Conservation (phyloP, 2,797 vertebrate species). For the Helarctos malayanus region DNA sequence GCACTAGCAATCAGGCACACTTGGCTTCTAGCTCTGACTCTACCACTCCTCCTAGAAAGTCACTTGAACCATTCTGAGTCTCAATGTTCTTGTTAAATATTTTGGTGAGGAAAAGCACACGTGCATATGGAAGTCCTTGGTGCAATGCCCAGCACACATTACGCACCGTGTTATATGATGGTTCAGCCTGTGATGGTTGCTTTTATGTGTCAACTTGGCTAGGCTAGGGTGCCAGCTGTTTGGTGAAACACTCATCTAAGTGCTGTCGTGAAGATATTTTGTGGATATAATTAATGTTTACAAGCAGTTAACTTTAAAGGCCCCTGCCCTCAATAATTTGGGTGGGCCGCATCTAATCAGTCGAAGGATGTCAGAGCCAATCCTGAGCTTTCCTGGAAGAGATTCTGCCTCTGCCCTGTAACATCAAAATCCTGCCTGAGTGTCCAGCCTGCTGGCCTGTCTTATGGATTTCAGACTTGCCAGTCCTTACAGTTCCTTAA, state of each 20-base stretch:
- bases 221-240: not conserved
- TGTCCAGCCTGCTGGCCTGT: not conserved
- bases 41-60: not conserved
- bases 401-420: not conserved
- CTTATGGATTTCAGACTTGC: not conserved
- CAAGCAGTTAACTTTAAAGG: not conserved
- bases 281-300: not conserved
- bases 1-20: not conserved
- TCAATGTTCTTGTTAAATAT: not conserved
- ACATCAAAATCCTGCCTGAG: not conserved
- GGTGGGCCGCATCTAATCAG: not conserved
- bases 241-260: not conserved
- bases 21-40: not conserved
- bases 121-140: not conserved
- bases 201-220: not conserved
- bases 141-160: rapidly evolving
- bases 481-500: not conserved
- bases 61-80: not conserved
- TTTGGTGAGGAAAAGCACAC: not conserved
- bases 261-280: not conserved
- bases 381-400: not conserved
- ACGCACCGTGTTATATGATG: rapidly evolving
- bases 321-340: not conserved
- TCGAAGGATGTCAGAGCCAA: not conserved
- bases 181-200: rapidly evolving